Evolutionary conservation across 2,888 invertebrate species (phyloP), one percentile per base, ranked within the genome.

Genomic region (Parapristionchus giblindavisi): DNA sequence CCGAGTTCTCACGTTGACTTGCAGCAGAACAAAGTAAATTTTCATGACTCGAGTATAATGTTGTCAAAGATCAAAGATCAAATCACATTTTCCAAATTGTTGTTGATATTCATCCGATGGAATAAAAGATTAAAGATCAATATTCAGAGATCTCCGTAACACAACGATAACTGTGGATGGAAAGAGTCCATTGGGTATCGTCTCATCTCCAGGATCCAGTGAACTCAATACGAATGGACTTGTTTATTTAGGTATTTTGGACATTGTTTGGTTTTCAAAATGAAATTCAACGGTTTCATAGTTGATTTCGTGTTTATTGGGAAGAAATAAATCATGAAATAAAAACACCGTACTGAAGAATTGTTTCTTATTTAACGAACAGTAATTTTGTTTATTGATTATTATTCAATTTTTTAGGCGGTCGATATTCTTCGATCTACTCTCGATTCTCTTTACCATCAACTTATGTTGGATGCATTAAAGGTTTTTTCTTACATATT

Each of bases 191-290:
- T 74, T 81, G 40, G 71, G 78, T 21, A 75, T 81, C 32, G 77
- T 83, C 3, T 77, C 83, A 3, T 78, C 81, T 17, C 80, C 81
- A 1, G 83, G 81, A 56, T 77, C 80, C 58, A 77, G 68, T 29
- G 74, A 76, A 58, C 73, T 83, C 36, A 77, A 81, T 70, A 78
- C 81, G 0, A 80, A 83, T 72, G 83, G 83, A 77, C 60, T 81
- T 11, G 74, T 79, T 5, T 81, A 78, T 74, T 24, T 83, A 1
- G 83, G 80, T 79, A n/a, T n/a, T n/a, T n/a, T n/a, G n/a, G n/a
- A n/a, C n/a, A n/a, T n/a, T n/a, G n/a, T n/a, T n/a, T n/a, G n/a
- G n/a, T n/a, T n/a, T n/a, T n/a, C n/a, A n/a, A n/a, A n/a, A n/a
- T n/a, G n/a, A n/a, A n/a, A n/a, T n/a, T n/a, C n/a, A n/a, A n/a